Conservation (phyloP, 2,888 invertebrate species). For the Chamaedrilus cognettii region DNA sequence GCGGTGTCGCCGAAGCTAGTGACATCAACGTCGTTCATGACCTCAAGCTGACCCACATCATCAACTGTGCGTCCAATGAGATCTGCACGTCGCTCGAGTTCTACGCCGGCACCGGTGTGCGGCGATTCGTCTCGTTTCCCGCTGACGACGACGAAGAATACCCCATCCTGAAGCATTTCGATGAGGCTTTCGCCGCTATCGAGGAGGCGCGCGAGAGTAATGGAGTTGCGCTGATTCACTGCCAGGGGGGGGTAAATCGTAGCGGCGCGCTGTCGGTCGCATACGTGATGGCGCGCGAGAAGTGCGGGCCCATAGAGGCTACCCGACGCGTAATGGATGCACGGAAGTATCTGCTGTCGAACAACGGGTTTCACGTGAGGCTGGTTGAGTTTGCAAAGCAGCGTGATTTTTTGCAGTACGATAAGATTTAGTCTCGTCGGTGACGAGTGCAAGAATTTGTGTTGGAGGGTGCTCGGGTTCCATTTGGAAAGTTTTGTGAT, state of each 20-base stretch:
- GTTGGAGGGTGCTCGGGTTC: too few species aligned
- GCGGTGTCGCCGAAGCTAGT: conserved; percentile 32
- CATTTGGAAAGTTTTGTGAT: too few species aligned
- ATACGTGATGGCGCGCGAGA: conserved; percentile 36
- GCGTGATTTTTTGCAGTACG: too few species aligned
- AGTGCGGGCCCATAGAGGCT: conserved; percentile 36
- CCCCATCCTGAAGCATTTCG: conserved; percentile 39
- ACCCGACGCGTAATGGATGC: conserved; percentile 28
- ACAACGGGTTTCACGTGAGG: conserved; percentile 26
- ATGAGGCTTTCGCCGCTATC: conserved; percentile 36
- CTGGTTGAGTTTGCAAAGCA: conserved; percentile 20
- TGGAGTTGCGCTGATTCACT: conserved; percentile 39
- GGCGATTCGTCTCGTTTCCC: conserved; percentile 36
- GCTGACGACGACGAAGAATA: conserved; percentile 39
- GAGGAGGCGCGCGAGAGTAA: conserved; percentile 36
- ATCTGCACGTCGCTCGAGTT: conserved; percentile 33
- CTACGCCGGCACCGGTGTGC: conserved; percentile 23
- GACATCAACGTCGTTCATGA: conserved; percentile 28
- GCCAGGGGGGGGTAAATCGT: conserved; percentile 40
- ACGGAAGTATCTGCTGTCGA: conserved; percentile 30
- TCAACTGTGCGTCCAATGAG: conserved; percentile 39
- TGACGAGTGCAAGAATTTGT: too few species aligned
- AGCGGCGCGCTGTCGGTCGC: conserved; percentile 35
- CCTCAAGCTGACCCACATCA: conserved; percentile 38
- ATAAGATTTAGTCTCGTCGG: too few species aligned